A percentile compares a stretch with the other conserved stretches of the same genome.
Conservation (phyloP, 2,888 invertebrate genomes). For the Ligdia adustata region DNA sequence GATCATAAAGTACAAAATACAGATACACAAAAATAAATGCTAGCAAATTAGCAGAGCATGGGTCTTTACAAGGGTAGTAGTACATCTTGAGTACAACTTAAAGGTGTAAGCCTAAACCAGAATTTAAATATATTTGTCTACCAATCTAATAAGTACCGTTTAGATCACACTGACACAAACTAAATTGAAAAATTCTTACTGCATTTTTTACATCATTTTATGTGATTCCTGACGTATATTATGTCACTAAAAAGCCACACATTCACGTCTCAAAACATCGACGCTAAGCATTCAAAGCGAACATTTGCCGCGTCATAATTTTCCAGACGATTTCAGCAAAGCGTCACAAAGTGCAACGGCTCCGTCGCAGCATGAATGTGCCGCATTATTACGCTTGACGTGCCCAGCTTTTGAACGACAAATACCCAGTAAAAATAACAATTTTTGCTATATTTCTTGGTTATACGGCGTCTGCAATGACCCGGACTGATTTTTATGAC, state of each 20-base stretch:
- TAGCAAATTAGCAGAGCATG: too few species aligned
- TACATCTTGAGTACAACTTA: too few species aligned
- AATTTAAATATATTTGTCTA: too few species aligned
- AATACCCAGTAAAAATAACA: conserved; percentile 33
- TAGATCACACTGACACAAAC: too few species aligned
- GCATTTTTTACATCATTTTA: too few species aligned
- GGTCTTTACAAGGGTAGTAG: too few species aligned
- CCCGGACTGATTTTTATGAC: conserved; percentile 25
- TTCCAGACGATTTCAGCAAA: conserved; percentile 29
- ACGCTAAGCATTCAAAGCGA: conserved; percentile 17
- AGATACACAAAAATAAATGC: too few species aligned
- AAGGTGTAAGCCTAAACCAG: too few species aligned
- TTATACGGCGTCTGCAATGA: conserved; percentile 19
- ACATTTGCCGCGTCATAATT: conserved; percentile 29
- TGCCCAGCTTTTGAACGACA: conserved; percentile 31
- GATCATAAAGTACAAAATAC: too few species aligned
- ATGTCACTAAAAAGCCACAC: conserved; percentile 4
- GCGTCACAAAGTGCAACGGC: conserved; percentile 29
- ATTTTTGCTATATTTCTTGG: conserved; percentile 28
- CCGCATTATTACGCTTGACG: conserved; percentile 36
- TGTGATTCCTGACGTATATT: too few species aligned
- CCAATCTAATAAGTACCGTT: too few species aligned
- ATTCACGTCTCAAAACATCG: conserved; percentile 12
- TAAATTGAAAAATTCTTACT: too few species aligned
- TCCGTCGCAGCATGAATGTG: conserved; percentile 27